Conservation (phyloP, 2,113 vertebrate species). For the Tragelaphus scriptus region DNA sequence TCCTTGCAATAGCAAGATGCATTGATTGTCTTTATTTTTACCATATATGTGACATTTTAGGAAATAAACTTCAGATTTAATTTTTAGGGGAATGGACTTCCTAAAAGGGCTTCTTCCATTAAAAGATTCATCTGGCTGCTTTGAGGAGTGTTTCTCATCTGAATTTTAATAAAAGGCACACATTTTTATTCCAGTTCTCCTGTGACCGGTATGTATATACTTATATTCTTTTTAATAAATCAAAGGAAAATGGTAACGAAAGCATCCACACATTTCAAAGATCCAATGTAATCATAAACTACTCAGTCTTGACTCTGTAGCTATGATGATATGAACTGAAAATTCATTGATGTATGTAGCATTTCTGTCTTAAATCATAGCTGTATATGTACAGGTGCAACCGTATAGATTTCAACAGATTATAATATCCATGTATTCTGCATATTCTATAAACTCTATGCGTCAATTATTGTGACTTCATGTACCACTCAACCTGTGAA, state of each 20-base stretch:
- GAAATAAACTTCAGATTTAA: constrained; percentile 26
- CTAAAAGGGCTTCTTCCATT: constrained; percentile 30
- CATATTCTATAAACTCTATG: not conserved
- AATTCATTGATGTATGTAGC: constrained; percentile 13
- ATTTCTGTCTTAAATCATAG: not conserved
- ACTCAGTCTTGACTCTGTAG: constrained; percentile 15
- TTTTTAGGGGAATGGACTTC: not conserved
- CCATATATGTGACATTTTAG: not conserved
- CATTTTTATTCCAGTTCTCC: constrained; percentile 20
- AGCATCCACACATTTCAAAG: not conserved
- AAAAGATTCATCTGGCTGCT: not conserved
- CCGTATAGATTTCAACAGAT: not conserved
- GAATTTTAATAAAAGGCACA: constrained; percentile 34
- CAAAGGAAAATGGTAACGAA: constrained; percentile 20
- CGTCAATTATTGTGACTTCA: not conserved
- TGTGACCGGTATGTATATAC: not conserved
- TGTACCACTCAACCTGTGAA: not conserved
- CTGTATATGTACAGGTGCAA: not conserved
- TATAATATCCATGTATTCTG: not conserved
- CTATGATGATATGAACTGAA: constrained; percentile 10
- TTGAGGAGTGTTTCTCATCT: not conserved
- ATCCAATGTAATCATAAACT: constrained; percentile 31
- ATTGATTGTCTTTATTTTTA: not conserved
- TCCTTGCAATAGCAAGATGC: not conserved
- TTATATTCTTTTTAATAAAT: constrained; percentile 40